A percentile compares a stretch with the other conserved stretches of the same genome.
Evolutionary conservation across 2,113 vertebrate species (phyloP).

Genomic region (Pseudorectes ferrugineus): DNA sequence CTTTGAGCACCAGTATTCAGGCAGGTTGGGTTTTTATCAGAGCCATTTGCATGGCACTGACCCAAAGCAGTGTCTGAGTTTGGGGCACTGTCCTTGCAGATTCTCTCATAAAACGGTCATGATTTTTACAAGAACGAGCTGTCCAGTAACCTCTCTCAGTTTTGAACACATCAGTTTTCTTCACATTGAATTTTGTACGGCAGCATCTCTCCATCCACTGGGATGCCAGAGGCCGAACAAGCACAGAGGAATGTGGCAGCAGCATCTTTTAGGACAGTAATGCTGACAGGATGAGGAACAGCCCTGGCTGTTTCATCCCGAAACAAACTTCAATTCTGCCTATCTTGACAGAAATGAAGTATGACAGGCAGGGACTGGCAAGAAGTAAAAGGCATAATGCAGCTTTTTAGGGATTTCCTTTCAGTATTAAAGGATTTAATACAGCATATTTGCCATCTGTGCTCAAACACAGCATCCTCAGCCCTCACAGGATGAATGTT

Average conservation of each 20-base stretch:
- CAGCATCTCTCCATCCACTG: neutral
- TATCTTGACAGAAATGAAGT: neutral
- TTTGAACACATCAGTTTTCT: neutral
- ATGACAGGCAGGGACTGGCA: neutral
- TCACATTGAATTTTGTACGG: neutral
- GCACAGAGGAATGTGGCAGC: neutral
- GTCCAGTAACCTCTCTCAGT: neutral
- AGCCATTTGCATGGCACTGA: neutral
- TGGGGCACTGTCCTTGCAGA: neutral
- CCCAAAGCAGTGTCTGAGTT: neutral
- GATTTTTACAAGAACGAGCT: neutral
- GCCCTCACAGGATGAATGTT: neutral
- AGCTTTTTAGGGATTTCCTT: neutral
- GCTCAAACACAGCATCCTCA: neutral
- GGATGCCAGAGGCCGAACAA: neutral
- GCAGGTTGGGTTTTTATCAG: neutral
- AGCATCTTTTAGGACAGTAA: neutral
- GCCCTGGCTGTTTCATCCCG: neutral
- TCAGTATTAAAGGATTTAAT: neutral
- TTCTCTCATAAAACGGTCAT: neutral
- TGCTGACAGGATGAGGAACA: neutral
- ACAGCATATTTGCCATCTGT: rapidly evolving
- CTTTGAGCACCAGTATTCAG: neutral
- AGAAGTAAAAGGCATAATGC: neutral
- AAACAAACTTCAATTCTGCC: neutral